These are phyloP conservation scores for Plebejus argus DNA, from an alignment of 2,888 invertebrate genomes.

Conservation along the genomic window DNA sequence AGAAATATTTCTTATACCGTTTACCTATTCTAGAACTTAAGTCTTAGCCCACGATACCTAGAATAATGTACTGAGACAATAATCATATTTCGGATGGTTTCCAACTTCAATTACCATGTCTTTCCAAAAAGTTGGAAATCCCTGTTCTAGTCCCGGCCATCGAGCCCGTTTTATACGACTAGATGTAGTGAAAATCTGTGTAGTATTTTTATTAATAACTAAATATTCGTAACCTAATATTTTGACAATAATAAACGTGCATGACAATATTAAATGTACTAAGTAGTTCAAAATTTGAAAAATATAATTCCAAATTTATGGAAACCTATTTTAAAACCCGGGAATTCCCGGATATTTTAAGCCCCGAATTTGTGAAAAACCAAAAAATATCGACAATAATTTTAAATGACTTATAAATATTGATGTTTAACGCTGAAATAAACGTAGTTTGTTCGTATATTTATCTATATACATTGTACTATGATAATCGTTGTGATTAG, in stretches of 20 bases:
- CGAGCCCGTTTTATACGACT: constrained; percentile 21
- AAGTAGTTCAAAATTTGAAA: constrained; percentile 2
- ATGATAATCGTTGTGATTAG: constrained; percentile 72
- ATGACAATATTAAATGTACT: constrained; percentile 28
- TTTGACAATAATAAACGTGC: constrained; percentile 29
- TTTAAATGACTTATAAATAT: constrained; percentile 12
- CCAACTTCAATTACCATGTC: background rate
- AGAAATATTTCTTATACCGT: background rate
- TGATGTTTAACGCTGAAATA: constrained; percentile 34
- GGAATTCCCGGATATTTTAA: background rate
- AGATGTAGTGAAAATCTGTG: constrained; percentile 25
- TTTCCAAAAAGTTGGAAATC: constrained; percentile 4
- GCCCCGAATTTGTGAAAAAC: background rate
- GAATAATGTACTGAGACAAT: background rate
- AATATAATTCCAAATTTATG: constrained; percentile 3
- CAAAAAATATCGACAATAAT: constrained; percentile 3
- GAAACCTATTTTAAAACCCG: constrained; percentile 14
- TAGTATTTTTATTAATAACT: constrained; percentile 19
- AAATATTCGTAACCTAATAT: constrained; percentile 11
- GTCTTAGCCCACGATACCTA: constrained; percentile 29
- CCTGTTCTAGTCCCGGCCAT: constrained; percentile 4
- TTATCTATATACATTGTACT: constrained; percentile 46
- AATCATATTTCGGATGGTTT: background rate
- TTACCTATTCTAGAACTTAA: background rate
- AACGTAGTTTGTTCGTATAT: constrained; percentile 45